phyloP scores from a whole-genome alignment of 2,113 vertebrate genomes.

The Scomber scombrus region DNA sequence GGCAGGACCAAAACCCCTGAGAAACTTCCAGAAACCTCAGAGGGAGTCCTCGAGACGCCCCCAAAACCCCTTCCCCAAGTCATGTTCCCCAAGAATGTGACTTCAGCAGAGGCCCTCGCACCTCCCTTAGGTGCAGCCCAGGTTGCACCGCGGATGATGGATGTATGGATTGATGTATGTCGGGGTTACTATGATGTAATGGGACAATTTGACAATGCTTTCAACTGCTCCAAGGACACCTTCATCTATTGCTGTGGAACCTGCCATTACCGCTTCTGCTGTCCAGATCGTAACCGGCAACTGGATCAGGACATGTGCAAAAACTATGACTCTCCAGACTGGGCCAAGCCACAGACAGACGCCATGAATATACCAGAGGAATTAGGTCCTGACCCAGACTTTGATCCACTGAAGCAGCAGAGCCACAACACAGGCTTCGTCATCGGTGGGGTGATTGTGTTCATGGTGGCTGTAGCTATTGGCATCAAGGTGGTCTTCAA shows the following conservation, averaged over 20 bases:
- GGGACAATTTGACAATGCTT: constrained; percentile 92
- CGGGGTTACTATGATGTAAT: constrained; percentile 94
- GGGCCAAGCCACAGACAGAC: constrained; percentile 90
- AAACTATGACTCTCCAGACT: constrained; percentile 91
- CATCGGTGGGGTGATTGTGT: constrained; percentile 91
- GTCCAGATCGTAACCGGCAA: constrained; percentile 87
- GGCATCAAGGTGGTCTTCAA: constrained; percentile 93
- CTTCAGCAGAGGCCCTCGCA: constrained; percentile 78
- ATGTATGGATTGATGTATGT: constrained; percentile 87
- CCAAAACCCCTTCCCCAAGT: constrained; percentile 82
- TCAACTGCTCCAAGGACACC: constrained; percentile 92
- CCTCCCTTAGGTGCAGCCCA: constrained; percentile 83
- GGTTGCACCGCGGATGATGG: constrained; percentile 81
- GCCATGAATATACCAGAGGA: constrained; percentile 76
- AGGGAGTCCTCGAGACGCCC: constrained; percentile 75
- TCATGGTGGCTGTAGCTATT: constrained; percentile 91
- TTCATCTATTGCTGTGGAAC: constrained; percentile 93
- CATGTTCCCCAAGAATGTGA: constrained; percentile 85
- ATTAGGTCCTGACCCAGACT: constrained; percentile 74
- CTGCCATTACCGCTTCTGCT: constrained; percentile 95
- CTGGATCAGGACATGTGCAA: constrained; percentile 90
- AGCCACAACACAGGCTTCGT: constrained; percentile 92
- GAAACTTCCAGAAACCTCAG: constrained; percentile 62
- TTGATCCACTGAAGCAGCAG: constrained; percentile 85
- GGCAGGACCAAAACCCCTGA: constrained; percentile 47